A percentile compares a stretch with the other conserved stretches of the same genome.
phyloP scores from a whole-genome alignment of 1,140 invertebrate genomes.

The Microplitis mediator region DNA sequence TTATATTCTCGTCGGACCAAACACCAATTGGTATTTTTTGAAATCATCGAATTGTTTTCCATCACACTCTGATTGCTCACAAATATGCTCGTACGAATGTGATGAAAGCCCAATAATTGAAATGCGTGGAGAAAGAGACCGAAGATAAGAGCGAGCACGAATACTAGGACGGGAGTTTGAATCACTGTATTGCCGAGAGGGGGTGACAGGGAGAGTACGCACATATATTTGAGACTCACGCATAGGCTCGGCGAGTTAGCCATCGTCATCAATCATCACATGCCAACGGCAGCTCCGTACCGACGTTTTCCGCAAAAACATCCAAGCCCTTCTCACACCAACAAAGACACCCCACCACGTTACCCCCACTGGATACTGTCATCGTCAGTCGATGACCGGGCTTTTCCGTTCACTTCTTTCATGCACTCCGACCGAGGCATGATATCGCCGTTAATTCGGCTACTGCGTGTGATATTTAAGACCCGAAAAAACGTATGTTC shows the following conservation, averaged over 20 bases:
- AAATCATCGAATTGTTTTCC: constrained; percentile 49
- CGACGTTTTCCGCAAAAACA: constrained; percentile 50
- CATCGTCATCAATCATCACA: constrained; percentile 59
- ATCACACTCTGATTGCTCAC: not conserved
- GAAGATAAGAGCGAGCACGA: constrained; percentile 17
- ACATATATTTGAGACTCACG: constrained; percentile 3
- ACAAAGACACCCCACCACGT: constrained; percentile 2
- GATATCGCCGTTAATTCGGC: not conserved
- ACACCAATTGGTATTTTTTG: constrained; percentile 43
- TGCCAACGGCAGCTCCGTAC: constrained; percentile 50
- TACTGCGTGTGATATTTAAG: not conserved
- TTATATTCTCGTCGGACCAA: constrained; percentile 14
- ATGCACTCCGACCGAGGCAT: not conserved
- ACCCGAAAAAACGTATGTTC: not conserved
- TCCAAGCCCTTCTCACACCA: constrained; percentile 28
- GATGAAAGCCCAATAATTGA: not conserved
- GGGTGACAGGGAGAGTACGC: constrained; percentile 10
- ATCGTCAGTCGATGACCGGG: constrained; percentile 27
- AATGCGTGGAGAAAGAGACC: constrained; percentile 1
- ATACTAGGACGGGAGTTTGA: constrained; percentile 1
- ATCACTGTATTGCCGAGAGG: not conserved
- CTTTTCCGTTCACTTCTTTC: not conserved
- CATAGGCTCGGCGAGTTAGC: constrained; percentile 21
- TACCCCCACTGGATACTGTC: constrained; percentile 24
- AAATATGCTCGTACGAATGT: not conserved